phyloP scores from a whole-genome alignment of 2,797 vertebrate genomes.

The Intellagama lesueurii region DNA sequence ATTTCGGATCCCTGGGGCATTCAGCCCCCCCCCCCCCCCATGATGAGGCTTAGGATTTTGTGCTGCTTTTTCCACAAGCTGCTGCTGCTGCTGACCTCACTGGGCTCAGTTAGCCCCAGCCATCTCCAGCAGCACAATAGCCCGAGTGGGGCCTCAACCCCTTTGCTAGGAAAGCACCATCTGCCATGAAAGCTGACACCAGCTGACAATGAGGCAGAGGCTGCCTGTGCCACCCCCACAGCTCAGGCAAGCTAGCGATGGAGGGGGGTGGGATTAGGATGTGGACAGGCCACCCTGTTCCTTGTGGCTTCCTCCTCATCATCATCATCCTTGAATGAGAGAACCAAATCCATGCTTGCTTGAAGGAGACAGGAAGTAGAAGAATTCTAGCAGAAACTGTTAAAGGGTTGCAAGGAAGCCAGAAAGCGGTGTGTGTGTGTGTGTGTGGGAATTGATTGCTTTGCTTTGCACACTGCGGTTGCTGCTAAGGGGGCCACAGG shows the following conservation, averaged over 20 bases:
- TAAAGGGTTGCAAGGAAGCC: too few species aligned
- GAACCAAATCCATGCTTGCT: neutral
- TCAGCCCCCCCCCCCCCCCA: too few species aligned
- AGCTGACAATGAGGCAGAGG: conserved; percentile 21
- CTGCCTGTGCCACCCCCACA: conserved; percentile 7
- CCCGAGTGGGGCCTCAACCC: neutral
- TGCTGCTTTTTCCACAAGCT: neutral
- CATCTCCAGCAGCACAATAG: conserved; percentile 9
- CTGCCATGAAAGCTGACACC: conserved; percentile 21
- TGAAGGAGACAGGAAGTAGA: neutral
- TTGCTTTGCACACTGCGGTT: too few species aligned
- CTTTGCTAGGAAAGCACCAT: neutral
- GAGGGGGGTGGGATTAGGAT: neutral
- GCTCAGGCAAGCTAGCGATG: neutral
- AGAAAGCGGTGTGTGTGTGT: too few species aligned
- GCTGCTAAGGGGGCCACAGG: too few species aligned
- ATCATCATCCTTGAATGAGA: neutral
- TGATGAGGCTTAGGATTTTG: neutral
- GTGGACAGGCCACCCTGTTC: neutral
- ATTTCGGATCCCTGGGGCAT: neutral
- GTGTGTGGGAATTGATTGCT: neutral
- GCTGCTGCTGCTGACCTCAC: neutral
- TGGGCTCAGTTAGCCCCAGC: neutral
- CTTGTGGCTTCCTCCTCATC: conserved; percentile 4
- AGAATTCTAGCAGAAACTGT: neutral